These are phyloP conservation scores for Tupiocoris notatus DNA, from an alignment of 2,888 invertebrate genomes.

Conservation along the genomic window DNA sequence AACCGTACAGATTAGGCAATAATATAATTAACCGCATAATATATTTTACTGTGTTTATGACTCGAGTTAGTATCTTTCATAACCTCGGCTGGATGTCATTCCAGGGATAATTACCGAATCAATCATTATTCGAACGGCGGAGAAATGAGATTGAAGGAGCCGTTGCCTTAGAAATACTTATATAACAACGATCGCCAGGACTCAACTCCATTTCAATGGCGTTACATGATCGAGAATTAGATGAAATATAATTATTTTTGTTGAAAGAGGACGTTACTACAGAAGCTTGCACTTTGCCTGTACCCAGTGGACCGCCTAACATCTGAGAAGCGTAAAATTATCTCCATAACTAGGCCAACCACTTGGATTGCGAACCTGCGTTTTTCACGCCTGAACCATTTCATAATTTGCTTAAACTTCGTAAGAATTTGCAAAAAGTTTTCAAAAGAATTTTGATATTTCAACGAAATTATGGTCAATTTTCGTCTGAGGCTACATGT, in stretches of 20 bases:
- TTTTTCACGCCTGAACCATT: background rate
- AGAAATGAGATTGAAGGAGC: background rate
- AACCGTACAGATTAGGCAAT: no score
- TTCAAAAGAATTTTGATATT: no score
- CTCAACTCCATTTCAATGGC: background rate
- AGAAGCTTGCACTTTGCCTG: conserved; percentile 4
- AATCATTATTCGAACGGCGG: no score
- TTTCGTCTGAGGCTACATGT: no score
- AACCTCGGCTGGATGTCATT: no score
- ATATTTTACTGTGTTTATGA: no score
- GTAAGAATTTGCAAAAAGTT: background rate
- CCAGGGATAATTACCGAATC: no score
- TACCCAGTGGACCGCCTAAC: conserved; percentile 10
- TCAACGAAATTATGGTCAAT: no score
- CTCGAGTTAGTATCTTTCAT: no score
- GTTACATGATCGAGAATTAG: conserved; percentile 22
- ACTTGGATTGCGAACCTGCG: background rate
- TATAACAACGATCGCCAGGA: background rate
- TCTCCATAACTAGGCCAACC: conserved; percentile 1
- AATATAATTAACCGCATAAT: no score
- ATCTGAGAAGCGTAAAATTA: background rate
- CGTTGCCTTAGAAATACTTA: background rate
- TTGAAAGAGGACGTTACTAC: conserved; percentile 33
- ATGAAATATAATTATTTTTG: conserved; percentile 30
- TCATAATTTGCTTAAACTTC: no score